These are phyloP conservation scores for Drosophila sordidapex DNA, from an alignment of 2,888 invertebrate species.

Conservation along the genomic window DNA sequence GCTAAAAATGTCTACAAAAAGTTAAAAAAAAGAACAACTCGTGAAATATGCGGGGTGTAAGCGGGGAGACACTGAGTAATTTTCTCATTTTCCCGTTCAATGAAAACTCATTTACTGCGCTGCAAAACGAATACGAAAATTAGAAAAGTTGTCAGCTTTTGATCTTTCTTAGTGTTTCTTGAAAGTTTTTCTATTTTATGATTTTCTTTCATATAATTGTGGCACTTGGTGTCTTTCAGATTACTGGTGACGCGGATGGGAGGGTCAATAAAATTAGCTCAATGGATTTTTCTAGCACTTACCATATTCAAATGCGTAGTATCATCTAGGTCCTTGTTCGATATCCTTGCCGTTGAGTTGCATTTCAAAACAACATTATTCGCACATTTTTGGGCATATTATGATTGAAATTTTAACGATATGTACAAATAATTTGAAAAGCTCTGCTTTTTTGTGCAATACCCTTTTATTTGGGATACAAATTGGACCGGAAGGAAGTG, in stretches of 20 bases:
- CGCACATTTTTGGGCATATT: conserved; percentile 31
- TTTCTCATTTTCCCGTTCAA: conserved; percentile 79
- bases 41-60: conserved; percentile 4
- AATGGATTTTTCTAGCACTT: conserved; percentile 59
- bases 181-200: conserved; percentile 38
- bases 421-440: not conserved
- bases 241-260: not conserved
- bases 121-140: conserved; percentile 52
- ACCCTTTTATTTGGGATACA: conserved; percentile 50
- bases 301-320: conserved; percentile 58
- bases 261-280: conserved; percentile 11
- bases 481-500: conserved; percentile 78
- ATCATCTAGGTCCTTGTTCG: conserved; percentile 11
- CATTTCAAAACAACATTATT: conserved; percentile 11
- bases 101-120: conserved; percentile 66
- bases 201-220: conserved; percentile 34
- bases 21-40: conserved; percentile 3
- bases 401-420: conserved; percentile 8
- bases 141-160: conserved; percentile 72
- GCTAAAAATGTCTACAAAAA: conserved; percentile 32
- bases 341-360: conserved; percentile 4
- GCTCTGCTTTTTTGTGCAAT: conserved; percentile 23
- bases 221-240: not conserved
- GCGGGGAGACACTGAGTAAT: conserved; percentile 42
- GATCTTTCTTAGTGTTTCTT: conserved; percentile 55